Base-by-base conservation (phyloP, 1,140 invertebrate genomes). In the Octopus bimaculoides region DNA sequence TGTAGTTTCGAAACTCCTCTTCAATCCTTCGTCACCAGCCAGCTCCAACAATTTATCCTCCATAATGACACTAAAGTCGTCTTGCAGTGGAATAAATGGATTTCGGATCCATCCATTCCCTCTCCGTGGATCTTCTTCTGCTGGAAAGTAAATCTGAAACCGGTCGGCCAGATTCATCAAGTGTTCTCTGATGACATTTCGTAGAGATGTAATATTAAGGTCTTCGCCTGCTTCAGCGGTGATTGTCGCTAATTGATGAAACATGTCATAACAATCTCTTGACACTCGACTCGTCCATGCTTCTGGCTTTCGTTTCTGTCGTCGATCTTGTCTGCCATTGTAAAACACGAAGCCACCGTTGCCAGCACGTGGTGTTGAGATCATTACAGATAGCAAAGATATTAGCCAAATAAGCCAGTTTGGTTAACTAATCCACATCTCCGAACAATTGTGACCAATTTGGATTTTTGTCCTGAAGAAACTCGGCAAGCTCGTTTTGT, bases 21-120 rank as follows among this genome's bases (percentile, higher is more conserved):
- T 74, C 71, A 74, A 74, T 66, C 71, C 8, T 74, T 74, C 20
- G 20, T 74, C 71, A 74, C 8, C 71, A 74, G 71, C 8, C 71
- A 74, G 20, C 71, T 74, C 71, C 71, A 74, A 74, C 71, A 74
- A 74, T 74, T 74, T 74, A 74, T 74, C 71, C 71, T 74, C 20
- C 20, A 74, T 74, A 74, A 20, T 74, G 20, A 74, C 20, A 74
- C 71, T 74, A 9, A 74, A 74, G 71, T 74, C 71, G 20, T 74
- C 71, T 17, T 8, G 8, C 71, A 74, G 20, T 20, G 71, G 71
- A 8, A 74, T 74, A 74, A 74, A 74, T 20, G 20, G 8, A 74
- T 74, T 74, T 74, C 8, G 71, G 20, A 74, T 74, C 20, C 8
- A 74, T 74, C 20, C 71, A 74, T 74, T 74, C 71, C 71, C 71